Percentiles rank a stretch among this genome's conserved stretches.
These are phyloP conservation scores for Danionella cerebrum DNA, from an alignment of 2,113 vertebrate species.

Conservation along the genomic window DNA sequence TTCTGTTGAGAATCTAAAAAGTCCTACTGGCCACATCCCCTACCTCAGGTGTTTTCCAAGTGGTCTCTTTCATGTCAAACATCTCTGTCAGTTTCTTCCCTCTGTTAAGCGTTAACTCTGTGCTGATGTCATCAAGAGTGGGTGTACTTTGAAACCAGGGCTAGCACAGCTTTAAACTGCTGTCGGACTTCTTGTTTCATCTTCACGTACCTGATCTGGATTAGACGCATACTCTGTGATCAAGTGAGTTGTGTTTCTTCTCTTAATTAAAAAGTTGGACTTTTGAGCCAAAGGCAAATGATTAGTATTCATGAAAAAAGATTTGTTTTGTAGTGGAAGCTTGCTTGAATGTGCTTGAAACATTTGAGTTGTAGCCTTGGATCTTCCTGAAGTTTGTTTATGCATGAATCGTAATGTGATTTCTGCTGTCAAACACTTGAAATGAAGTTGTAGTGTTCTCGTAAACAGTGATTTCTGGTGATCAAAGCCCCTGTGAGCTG, in stretches of 20 bases:
- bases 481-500: neutral
- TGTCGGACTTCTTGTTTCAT: conserved; percentile 18
- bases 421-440: neutral
- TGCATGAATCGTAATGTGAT: neutral
- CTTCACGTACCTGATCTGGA: conserved; percentile 21
- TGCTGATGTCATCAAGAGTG: conserved; percentile 52
- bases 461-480: neutral
- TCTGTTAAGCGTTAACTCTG: neutral
- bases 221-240: neutral
- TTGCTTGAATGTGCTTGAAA: neutral
- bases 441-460: neutral
- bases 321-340: too few relatives aligned
- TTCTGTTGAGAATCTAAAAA: neutral
- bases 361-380: neutral
- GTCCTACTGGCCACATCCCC: neutral
- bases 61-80: neutral
- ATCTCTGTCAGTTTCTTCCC: neutral
- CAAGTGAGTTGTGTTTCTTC: conserved; percentile 17
- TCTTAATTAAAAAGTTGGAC: too few relatives aligned
- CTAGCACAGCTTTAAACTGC: conserved; percentile 41
- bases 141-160: conserved; percentile 42
- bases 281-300: too few relatives aligned
- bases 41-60: neutral
- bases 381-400: neutral
- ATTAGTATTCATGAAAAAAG: too few relatives aligned